Evolutionary conservation across 2,888 invertebrate species (phyloP).

Genomic region (Eristalinus sepulchralis): DNA sequence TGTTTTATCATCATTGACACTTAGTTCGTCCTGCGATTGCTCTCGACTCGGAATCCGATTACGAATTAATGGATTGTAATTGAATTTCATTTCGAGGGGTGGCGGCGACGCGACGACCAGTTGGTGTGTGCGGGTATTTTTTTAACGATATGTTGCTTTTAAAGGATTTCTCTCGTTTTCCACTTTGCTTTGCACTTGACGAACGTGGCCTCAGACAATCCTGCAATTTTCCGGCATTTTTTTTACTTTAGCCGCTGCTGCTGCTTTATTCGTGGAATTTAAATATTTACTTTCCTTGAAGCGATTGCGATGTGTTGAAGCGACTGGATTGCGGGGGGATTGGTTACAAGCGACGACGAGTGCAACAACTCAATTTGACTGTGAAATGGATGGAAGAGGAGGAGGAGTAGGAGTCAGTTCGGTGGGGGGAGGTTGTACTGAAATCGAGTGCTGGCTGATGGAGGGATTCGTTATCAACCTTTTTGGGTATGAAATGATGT

Average conservation of each 20-base stretch:
- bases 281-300: conserved; percentile 48
- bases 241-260: background rate
- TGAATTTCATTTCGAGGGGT: conserved; percentile 41
- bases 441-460: background rate
- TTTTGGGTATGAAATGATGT: background rate
- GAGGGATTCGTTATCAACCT: background rate
- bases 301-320: conserved; percentile 25
- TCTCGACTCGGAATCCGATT: conserved; percentile 59
- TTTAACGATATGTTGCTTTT: conserved; percentile 67
- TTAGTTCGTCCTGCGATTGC: conserved; percentile 45
- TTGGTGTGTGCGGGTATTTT: conserved; percentile 43
- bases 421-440: background rate
- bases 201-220: conserved; percentile 9
- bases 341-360: background rate
- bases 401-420: background rate
- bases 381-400: background rate
- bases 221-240: background rate
- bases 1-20: conserved; percentile 69
- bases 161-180: conserved; percentile 49
- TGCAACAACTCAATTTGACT: conserved; percentile 13
- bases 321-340: background rate
- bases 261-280: conserved; percentile 28
- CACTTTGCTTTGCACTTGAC: conserved; percentile 46
- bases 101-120: background rate
- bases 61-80: conserved; percentile 71